Conservation (phyloP, 1,140 invertebrate species). For the Aplysia californica region DNA sequence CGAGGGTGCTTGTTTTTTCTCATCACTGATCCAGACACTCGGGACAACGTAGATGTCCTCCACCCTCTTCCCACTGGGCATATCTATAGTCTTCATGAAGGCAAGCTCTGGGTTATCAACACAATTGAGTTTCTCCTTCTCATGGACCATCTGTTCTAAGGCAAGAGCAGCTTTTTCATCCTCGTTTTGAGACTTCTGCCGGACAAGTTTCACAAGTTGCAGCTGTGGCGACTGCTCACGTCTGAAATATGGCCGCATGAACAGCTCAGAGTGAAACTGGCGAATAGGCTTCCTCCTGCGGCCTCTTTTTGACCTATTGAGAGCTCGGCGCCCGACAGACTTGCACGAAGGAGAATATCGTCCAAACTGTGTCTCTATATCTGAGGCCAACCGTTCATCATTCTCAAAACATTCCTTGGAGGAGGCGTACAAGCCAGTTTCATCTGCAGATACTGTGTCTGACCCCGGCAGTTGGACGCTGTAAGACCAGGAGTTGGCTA, state of each 20-base stretch:
- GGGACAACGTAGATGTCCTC: constrained; percentile 23
- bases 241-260: constrained; percentile 16
- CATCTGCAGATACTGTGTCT: too few species aligned
- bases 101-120: constrained; percentile 11
- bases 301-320: constrained; percentile 1
- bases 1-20: too few species aligned
- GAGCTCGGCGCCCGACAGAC: too few species aligned
- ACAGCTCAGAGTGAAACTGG: constrained; percentile 19
- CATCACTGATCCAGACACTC: constrained; percentile 12
- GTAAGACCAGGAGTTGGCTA: too few species aligned
- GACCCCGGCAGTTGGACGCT: too few species aligned
- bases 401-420: too few species aligned
- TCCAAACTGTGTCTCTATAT: too few species aligned
- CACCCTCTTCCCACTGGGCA: constrained; percentile 18
- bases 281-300: constrained; percentile 5
- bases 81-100: constrained; percentile 20
- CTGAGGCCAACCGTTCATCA: too few species aligned
- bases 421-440: too few species aligned
- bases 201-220: constrained; percentile 9
- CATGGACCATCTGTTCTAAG: background rate
- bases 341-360: too few species aligned
- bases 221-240: constrained; percentile 9
- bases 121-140: background rate
- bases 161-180: constrained; percentile 6
- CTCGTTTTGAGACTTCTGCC: background rate